Percentiles rank a stretch among this genome's conserved stretches.
Conservation (phyloP, 2,888 invertebrate genomes). For the Napeogenes sylphis region DNA sequence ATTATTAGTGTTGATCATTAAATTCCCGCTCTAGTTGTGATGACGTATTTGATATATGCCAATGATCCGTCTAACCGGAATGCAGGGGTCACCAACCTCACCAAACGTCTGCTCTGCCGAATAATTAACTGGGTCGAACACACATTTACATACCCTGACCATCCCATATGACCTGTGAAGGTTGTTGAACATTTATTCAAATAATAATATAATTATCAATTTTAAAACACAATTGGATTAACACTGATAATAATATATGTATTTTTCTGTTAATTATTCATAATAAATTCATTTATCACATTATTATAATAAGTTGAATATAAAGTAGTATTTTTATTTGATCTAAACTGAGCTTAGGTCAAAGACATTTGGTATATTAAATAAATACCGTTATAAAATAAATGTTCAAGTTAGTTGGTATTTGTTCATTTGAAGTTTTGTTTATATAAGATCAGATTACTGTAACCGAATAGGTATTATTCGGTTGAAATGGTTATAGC, state of each 20-base stretch:
- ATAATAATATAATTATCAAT: background rate
- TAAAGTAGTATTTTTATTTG: too few relatives aligned
- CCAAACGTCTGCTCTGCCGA: conserved; percentile 59
- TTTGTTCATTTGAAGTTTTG: background rate
- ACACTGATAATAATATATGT: too few relatives aligned
- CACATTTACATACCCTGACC: background rate
- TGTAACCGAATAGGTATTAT: too few relatives aligned
- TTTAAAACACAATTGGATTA: background rate
- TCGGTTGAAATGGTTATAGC: background rate
- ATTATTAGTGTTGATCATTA: conserved; percentile 25
- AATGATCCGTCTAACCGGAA: conserved; percentile 61
- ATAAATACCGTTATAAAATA: conserved; percentile 4
- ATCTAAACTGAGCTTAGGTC: background rate
- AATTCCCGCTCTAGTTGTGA: conserved; percentile 53
- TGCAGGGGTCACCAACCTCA: conserved; percentile 68
- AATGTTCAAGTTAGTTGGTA: background rate
- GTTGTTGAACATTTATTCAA: background rate
- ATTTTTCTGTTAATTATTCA: too few relatives aligned
- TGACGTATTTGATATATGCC: conserved; percentile 33
- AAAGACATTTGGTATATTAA: background rate
- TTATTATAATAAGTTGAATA: too few relatives aligned
- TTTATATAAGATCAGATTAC: too few relatives aligned
- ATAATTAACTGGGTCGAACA: conserved; percentile 52
- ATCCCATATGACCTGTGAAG: background rate
- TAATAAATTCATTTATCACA: too few relatives aligned